These are phyloP conservation scores for Pachliopta kotzebuea DNA, from an alignment of 2,888 invertebrate species.

Conservation along the genomic window DNA sequence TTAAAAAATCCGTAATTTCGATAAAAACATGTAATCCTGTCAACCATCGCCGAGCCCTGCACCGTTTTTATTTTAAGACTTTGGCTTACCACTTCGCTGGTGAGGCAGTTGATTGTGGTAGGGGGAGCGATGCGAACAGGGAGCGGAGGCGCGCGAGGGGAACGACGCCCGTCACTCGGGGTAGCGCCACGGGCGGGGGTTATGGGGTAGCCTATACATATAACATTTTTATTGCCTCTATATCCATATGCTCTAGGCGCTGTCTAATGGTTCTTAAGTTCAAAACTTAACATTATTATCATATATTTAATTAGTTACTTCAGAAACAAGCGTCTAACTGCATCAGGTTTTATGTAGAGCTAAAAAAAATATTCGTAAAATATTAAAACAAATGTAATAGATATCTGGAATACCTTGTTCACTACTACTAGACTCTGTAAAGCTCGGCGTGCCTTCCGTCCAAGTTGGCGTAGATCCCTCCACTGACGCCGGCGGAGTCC, in stretches of 20 bases:
- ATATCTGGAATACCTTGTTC: slow-evolving; percentile 82
- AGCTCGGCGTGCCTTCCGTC: slow-evolving; percentile 98
- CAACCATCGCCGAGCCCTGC: slow-evolving; percentile 10
- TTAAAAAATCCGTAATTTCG: background rate
- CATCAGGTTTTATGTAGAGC: no score
- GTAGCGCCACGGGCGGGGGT: slow-evolving; percentile 69
- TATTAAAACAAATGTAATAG: no score
- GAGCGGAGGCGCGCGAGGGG: slow-evolving; percentile 69
- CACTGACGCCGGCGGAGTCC: slow-evolving; percentile 92
- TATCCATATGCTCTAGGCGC: no score
- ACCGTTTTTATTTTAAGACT: slow-evolving; percentile 12
- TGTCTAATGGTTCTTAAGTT: no score
- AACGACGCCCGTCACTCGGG: slow-evolving; percentile 59
- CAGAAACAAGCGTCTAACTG: no score
- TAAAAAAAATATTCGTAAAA: no score
- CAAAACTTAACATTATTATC: no score
- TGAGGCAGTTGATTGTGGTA: slow-evolving; percentile 87
- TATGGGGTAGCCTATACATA: slow-evolving; percentile 64
- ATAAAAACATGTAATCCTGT: slow-evolving; percentile 3
- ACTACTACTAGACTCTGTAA: slow-evolving; percentile 97
- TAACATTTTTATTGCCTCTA: no score
- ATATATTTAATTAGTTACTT: no score
- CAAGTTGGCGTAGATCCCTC: slow-evolving; percentile 98
- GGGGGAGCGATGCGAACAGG: slow-evolving; percentile 62
- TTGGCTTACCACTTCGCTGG: slow-evolving; percentile 90